Evolutionary conservation across 2,113 vertebrate genomes (phyloP), one percentile per base, ranked within the genome.

Genomic region (Dermatemys mawii): DNA sequence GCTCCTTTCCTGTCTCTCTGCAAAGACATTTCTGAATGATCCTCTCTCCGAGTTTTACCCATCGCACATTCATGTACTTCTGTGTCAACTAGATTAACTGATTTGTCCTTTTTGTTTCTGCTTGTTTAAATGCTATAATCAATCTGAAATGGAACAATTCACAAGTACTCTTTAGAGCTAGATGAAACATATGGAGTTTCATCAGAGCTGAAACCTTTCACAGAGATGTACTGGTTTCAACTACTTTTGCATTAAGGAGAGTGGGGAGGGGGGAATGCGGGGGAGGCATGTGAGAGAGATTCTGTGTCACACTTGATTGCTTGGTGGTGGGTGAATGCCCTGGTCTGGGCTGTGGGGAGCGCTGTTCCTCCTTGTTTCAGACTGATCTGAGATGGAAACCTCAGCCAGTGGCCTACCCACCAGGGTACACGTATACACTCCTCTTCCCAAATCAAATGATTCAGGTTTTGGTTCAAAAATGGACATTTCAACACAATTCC

Each of bases 91-190:
- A 83, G 32, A 88, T 55, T 24, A 91, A 49, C 14, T 44, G 35
- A 70, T 38, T 21, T 70, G 35, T 70, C 63, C 63, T 70, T 70
- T n/a, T 70, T 38, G 17, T 22, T 67, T 38, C n/a, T n/a, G n/a
- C n/a, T n/a, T n/a, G n/a, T n/a, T n/a, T n/a, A 38, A 70, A 38
- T 38, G 35, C 17, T 4, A 29, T 85, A 78, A n/a, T n/a, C n/a
- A n/a, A n/a, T n/a, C n/a, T n/a, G n/a, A n/a, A n/a, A n/a, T 90
- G 35, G 21, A 78, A 4, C 79, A 83, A 53, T 87, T 95, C 86
- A 27, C 16, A 84, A 38, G 5, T 2, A 75, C 55, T 93, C 92
- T 88, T 78, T 86, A 53, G 10, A 17, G 80, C 17, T 73, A 3
- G 3, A 11, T 79, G 4, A 89, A 87, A 41, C 87, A 67, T 11